A percentile compares a stretch with the other conserved stretches of the same genome.
These are phyloP conservation scores for Threskiornis aethiopicus DNA, from an alignment of 2,797 vertebrate genomes.

Conservation along the genomic window DNA sequence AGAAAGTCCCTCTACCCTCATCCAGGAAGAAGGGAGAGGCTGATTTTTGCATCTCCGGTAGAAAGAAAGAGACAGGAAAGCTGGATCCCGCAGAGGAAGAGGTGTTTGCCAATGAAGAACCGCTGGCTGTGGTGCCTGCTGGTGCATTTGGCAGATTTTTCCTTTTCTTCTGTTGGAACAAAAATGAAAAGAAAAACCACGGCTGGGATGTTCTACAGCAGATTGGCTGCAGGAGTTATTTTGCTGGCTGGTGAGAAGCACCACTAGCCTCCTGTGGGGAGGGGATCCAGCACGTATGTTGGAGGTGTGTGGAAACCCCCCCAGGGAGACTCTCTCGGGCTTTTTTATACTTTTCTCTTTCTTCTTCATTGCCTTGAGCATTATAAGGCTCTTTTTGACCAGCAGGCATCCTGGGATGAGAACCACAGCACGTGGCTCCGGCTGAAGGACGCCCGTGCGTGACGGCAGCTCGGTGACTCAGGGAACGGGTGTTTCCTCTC, in stretches of 20 bases:
- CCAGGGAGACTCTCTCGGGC: not conserved
- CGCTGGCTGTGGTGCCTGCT: not conserved
- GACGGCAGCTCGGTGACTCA: not conserved
- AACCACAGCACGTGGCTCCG: not conserved
- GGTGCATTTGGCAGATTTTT: not conserved
- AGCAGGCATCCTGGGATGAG: not conserved
- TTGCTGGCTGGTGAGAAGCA: not conserved
- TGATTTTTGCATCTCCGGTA: not conserved
- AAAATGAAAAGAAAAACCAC: not conserved
- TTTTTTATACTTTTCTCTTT: not conserved
- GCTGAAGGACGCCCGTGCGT: not conserved
- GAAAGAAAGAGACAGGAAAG: not conserved
- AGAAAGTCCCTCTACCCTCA: not conserved
- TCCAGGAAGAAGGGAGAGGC: not conserved
- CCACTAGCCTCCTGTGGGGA: not conserved
- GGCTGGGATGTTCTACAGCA: not conserved
- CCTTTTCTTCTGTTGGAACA: not conserved
- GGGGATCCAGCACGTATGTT: not conserved
- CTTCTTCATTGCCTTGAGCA: not conserved
- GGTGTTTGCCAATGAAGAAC: not conserved
- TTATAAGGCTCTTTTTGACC: not conserved
- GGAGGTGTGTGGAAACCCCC: not conserved
- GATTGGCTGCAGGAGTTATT: not conserved
- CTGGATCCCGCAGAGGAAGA: not conserved
- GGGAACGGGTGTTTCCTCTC: not conserved